Evolutionary conservation across 2,113 vertebrate genomes (phyloP).

Genomic region (Thalassoma bifasciatum): DNA sequence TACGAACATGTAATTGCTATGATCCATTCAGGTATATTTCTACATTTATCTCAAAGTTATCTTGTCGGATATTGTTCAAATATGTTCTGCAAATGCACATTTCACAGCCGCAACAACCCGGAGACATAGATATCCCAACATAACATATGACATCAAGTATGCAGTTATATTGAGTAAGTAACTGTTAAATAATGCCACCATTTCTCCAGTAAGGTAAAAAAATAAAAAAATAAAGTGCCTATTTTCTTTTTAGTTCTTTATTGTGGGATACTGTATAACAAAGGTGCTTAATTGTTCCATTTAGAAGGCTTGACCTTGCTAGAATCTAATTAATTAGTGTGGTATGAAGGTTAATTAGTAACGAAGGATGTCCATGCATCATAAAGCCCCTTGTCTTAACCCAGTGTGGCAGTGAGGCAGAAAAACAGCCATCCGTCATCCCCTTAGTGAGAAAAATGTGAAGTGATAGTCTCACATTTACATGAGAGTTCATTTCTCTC

Average conservation of each 20-base stretch:
- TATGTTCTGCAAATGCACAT: too few species aligned
- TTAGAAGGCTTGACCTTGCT: conserved; percentile 84
- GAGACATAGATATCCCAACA: too few species aligned
- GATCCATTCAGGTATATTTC: too few species aligned
- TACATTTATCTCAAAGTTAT: too few species aligned
- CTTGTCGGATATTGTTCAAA: too few species aligned
- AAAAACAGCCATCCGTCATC: conserved; percentile 80
- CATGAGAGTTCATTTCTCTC: conserved; percentile 54
- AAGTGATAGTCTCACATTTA: conserved; percentile 59
- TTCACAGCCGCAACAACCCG: too few species aligned
- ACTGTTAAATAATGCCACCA: neutral
- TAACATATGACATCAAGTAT: neutral
- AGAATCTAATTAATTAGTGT: conserved; percentile 85
- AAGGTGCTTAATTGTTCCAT: conserved; percentile 79
- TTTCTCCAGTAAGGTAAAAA: neutral
- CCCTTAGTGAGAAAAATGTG: conserved; percentile 45
- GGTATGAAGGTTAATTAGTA: conserved; percentile 86
- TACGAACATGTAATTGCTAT: too few species aligned
- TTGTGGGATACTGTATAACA: conserved; percentile 52
- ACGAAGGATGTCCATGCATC: conserved; percentile 84
- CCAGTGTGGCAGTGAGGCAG: conserved; percentile 77
- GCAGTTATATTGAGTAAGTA: neutral
- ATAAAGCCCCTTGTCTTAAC: conserved; percentile 81
- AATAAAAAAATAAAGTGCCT: neutral
- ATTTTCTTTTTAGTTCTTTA: conserved; percentile 43